Evolutionary conservation across 2,113 vertebrate species (phyloP), one percentile per base, ranked within the genome.

Genomic region (Plecturocebus donacophilus): DNA sequence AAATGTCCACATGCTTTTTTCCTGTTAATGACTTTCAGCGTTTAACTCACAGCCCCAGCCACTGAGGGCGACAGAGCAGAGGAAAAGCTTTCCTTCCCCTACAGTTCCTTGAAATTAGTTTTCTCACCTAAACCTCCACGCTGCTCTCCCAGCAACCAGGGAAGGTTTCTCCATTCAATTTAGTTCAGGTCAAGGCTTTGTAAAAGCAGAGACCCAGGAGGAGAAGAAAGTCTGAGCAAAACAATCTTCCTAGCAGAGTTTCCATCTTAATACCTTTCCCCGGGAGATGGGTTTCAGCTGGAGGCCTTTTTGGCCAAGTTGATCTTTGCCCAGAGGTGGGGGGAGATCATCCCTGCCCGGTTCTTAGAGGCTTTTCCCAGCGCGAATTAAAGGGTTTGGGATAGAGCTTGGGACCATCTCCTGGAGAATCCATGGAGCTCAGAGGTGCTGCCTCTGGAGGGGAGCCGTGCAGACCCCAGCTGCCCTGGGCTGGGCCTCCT

Each of bases 231-330:
- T 40, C 70, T 47, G 12, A 49, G 30, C 14, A 45, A 56, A 47
- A 8, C 2, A 7, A 5, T 21, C 70, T 42, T 85, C 38, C 21
- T 9, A 35, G 7, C 6, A 14, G 30, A 38, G 47, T 14, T 16
- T 32, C 54, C 8, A 1, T 16, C 27, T 8, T 40, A 8, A 49
- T 40, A 23, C 61, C 6, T 58, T 47, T 17, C 23, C 25, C 30
- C 3, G 0, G 21, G 49, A 66, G 68, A 14, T 0, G 0, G 40
- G 21, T 7, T 47, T 3, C 5, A 0, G 35, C 79, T 25, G 35
- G 75, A 71, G 52, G 38, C 23, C 3, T 17, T 25, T 71, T 75
- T 61, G 32, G 21, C 49, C 54, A 8, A 3, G 61, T 5, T 27
- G 19, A 21, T 5, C 56, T 64, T 12, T 23, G 54, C 54, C 23